phyloP scores from a whole-genome alignment of 2,797 vertebrate genomes.

The Anabacerthia variegaticeps region DNA sequence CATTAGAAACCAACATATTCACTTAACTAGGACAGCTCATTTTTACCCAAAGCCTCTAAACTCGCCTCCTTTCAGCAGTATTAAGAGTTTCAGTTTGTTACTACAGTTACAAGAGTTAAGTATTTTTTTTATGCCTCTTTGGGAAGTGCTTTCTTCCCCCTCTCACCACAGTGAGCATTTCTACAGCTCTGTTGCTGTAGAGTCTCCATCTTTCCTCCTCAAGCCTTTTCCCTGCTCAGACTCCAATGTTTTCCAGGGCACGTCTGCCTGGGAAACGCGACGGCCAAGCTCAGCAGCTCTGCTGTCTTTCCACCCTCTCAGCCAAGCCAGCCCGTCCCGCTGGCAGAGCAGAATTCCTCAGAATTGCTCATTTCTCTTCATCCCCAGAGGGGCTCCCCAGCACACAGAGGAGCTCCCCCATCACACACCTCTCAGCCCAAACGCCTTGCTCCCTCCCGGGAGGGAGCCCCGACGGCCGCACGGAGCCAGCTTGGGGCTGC shows the following conservation, averaged over 20 bases:
- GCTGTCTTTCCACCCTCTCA: not conserved
- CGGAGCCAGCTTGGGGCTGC: not conserved
- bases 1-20: not conserved
- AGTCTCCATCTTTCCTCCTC: not conserved
- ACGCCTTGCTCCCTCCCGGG: rapidly evolving
- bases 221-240: not conserved
- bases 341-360: not conserved
- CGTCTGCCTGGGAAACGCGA: not conserved
- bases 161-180: not conserved
- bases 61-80: not conserved
- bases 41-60: not conserved
- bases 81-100: not conserved
- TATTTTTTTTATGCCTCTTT: not conserved
- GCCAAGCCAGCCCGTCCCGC: not conserved
- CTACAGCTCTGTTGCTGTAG: not conserved
- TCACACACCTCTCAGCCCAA: rapidly evolving
- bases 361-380: not conserved
- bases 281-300: not conserved
- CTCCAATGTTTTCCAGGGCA: not conserved
- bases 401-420: too few species aligned
- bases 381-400: too few species aligned
- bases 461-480: not conserved
- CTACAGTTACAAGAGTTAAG: not conserved
- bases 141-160: not conserved
- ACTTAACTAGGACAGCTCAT: not conserved